Percentiles rank a stretch among this genome's conserved stretches.
Conservation (phyloP, 1,140 invertebrate genomes). For the Carposina sasakii region DNA sequence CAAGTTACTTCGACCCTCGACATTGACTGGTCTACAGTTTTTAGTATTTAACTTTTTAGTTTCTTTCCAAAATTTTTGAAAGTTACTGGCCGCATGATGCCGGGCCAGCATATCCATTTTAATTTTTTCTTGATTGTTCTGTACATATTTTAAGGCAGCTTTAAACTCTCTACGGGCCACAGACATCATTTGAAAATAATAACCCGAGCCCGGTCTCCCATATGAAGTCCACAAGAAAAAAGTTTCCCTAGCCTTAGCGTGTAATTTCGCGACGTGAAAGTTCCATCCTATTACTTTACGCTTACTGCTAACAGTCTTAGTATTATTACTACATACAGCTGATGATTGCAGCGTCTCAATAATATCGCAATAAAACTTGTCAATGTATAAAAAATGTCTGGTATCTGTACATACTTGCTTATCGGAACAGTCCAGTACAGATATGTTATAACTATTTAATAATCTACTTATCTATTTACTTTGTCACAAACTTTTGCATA, state of each 20-base stretch:
- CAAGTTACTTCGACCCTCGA: background rate
- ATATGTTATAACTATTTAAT: no score
- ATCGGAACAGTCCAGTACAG: no score
- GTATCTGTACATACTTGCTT: no score
- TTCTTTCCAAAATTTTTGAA: background rate
- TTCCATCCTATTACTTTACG: conserved; percentile 5
- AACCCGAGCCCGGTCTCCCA: background rate
- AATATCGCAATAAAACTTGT: no score
- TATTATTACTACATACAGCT: no score
- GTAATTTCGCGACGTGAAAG: background rate
- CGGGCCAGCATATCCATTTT: conserved; percentile 1
- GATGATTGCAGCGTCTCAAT: no score
- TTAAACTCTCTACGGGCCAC: conserved; percentile 2
- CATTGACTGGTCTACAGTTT: background rate
- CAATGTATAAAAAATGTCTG: no score
- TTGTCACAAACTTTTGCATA: no score
- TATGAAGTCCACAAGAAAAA: background rate
- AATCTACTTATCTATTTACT: no score
- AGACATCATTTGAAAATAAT: background rate
- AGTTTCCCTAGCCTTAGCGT: background rate
- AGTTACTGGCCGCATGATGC: background rate
- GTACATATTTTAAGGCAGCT: background rate
- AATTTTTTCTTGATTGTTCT: conserved; percentile 3
- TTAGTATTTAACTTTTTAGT: background rate
- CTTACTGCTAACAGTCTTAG: no score